Base-by-base conservation (phyloP, 1,140 invertebrate genomes). In the Cryptotermes secundus region DNA sequence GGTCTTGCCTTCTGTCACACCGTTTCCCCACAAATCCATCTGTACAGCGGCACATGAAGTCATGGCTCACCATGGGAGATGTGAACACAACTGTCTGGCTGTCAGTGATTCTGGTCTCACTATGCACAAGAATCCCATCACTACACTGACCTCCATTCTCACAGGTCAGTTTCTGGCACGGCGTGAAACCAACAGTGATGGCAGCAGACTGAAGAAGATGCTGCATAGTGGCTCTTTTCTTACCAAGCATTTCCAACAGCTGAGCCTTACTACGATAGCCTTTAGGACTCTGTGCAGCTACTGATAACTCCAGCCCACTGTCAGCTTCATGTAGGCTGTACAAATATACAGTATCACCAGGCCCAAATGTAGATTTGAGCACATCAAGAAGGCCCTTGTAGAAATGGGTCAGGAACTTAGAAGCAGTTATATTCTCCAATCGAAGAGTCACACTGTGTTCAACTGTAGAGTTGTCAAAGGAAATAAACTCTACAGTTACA, bases 1-100 rank as follows among this genome's bases (percentile, higher is more conserved):
- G 97, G 91, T 98, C 96, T 89, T 97, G 95, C 26, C 95, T 91
- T 86, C 94, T 93, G 86, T 97, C 95, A 89, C 97, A 98, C 82
- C 93, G 92, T 35, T 91, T 90, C 14, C 97, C 95, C 36, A 93
- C 94, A 88, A 96, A 96, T 84, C 96, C 94, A 86, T 95, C 93
- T 0, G 92, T 91, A 89, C 97, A 98, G 84, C 93, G 92, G 87
- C 97, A 98, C 1, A 89, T 91, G 88, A 95, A 95, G 86, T 96
- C 94, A 87, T 97, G 94, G 12, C 92, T 89, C 0, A 98, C 92
- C 59, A 93, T 90, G 0, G 96, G 96, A 0, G 95, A 95, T 38
- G 96, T 96, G 22, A 98, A 92, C 81, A 98, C 94, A 16, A 97
- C 87, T 2, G 92, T 92, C 49, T 94, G 93, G 87, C 95, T 97